Conservation (phyloP, 2,113 vertebrate genomes). For the Xiphophorus couchianus region DNA sequence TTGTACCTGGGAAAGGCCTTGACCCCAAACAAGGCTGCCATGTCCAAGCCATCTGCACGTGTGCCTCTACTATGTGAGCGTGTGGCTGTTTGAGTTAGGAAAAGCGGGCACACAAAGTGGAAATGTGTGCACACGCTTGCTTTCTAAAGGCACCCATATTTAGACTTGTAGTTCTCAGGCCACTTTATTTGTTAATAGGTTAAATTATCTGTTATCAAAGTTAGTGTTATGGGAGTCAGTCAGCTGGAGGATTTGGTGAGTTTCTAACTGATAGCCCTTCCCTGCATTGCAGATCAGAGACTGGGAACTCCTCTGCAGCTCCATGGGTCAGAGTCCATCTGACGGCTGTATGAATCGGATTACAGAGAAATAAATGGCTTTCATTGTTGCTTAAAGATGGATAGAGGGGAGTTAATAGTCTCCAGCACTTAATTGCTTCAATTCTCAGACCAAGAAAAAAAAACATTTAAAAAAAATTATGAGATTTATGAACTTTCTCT, state of each 20-base stretch:
- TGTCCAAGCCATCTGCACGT: constrained; percentile 49
- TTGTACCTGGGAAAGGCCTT: constrained; percentile 75
- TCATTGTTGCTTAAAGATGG: constrained; percentile 65
- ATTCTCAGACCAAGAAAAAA: constrained; percentile 8
- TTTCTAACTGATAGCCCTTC: constrained; percentile 20
- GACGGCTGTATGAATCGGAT: constrained; percentile 59
- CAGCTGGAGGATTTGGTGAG: constrained; percentile 1
- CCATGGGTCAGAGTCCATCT: constrained; percentile 67
- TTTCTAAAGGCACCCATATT: no score
- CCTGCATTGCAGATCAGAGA: constrained; percentile 37
- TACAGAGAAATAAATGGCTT: constrained; percentile 61
- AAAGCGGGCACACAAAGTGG: constrained; percentile 2
- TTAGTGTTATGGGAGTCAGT: background rate
- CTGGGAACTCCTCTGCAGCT: constrained; percentile 27
- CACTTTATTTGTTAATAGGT: constrained; percentile 2
- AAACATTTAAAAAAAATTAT: no score
- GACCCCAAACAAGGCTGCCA: constrained; percentile 74
- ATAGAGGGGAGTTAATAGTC: constrained; percentile 47
- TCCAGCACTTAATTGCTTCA: constrained; percentile 29
- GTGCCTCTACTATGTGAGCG: constrained; percentile 32
- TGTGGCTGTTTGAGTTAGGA: constrained; percentile 27
- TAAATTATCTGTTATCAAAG: background rate
- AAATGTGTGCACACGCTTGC: background rate
- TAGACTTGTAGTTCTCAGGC: background rate
- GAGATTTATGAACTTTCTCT: constrained; percentile 5